Base-by-base conservation (phyloP, 2,888 invertebrate genomes). In the Melolontha melolontha region DNA sequence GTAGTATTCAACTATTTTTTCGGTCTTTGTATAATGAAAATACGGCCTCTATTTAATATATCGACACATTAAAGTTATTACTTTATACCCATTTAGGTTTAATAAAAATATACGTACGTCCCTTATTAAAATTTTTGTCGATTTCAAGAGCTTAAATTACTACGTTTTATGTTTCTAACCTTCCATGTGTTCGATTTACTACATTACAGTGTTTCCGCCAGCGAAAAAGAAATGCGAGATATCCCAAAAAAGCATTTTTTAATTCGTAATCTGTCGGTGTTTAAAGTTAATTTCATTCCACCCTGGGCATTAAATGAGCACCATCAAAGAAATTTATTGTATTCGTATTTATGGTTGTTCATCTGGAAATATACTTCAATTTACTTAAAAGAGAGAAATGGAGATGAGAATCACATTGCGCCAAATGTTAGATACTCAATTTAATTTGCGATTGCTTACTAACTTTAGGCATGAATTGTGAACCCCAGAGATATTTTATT, bases 251-350 rank as follows among this genome's bases (percentile, higher is more conserved):
- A 10, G 27, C 6, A 41, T 57, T 57, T 57, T 57, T 57, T 27
- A 27, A 42, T 22, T 49, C 42, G 57, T 42, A 42, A 57, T 41
- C 42, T 42, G 57, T 42, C 42, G 42, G 27, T 57, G 22, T 57
- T 57, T 59, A 47, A 59, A 29, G 29, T 59, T 59, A 59, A 59
- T 59, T 59, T 57, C 42, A 57, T 57, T 59, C 12, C 44, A 59
- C 44, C 29, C 44, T 44, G 10, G 27, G 34, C 29, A 47, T 12
- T 44, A 44, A 59, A 59, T 27, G n/a, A 12, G 29, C 8, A 29
- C 44, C 47, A 44, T 47, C 59, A 59, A 2, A 27, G 22, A 29
- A 59, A 59, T 34, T 59, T 59, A 59, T 59, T 59, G 44, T 47
- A 57, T 59, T 59, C 44, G 44, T 47, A 47, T 59, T 47, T 59